phyloP scores from a whole-genome alignment of 1,140 invertebrate species.

The Platyura marginata region DNA sequence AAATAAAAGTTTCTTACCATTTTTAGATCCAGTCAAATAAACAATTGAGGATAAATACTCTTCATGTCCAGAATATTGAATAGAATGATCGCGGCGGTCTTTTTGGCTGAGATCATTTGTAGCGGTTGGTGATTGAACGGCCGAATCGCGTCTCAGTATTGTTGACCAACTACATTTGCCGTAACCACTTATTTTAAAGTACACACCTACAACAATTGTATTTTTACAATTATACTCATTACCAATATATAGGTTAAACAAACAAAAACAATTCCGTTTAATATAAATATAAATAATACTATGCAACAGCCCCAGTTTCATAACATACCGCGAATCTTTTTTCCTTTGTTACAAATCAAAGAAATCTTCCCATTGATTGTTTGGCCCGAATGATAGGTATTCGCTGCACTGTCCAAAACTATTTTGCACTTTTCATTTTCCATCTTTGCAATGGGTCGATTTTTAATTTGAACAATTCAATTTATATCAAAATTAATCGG shows the following conservation, averaged over 20 bases:
- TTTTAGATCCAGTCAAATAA: conserved; percentile 14
- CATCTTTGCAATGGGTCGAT: too few species aligned
- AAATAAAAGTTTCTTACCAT: conserved; percentile 4
- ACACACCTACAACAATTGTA: conserved; percentile 11
- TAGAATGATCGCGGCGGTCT: conserved; percentile 16
- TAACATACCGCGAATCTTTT: conserved; percentile 22
- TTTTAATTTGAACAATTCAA: too few species aligned
- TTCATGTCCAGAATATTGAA: conserved; percentile 21
- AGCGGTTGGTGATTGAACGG: conserved; percentile 9
- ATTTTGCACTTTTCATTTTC: conserved; percentile 21
- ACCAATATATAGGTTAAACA: not conserved
- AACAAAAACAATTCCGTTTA: not conserved
- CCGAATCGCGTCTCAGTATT: conserved; percentile 13
- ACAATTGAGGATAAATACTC: conserved; percentile 19
- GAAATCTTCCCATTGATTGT: conserved; percentile 19
- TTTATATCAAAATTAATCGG: too few species aligned
- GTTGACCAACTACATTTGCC: conserved; percentile 24
- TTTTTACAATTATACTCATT: too few species aligned
- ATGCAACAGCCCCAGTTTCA: not conserved
- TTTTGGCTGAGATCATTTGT: not conserved
- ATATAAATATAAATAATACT: not conserved
- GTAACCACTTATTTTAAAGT: conserved; percentile 21
- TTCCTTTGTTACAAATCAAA: conserved; percentile 17
- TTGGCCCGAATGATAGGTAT: conserved; percentile 18
- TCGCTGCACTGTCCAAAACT: conserved; percentile 16